These are phyloP conservation scores for Notodonta ziczac DNA, from an alignment of 2,888 invertebrate genomes.

Conservation along the genomic window DNA sequence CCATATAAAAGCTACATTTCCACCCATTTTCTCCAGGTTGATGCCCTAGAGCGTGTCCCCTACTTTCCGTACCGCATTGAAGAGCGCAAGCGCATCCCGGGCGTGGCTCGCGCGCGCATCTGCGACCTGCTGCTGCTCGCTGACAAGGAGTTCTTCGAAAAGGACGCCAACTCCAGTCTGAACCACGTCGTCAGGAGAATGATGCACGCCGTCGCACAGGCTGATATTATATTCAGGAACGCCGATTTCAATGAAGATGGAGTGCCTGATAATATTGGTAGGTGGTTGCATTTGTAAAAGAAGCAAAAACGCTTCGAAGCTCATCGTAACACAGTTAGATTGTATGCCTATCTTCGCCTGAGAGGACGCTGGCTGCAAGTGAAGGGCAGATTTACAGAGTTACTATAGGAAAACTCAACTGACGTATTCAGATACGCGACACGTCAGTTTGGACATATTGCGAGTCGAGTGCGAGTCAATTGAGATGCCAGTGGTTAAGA, in stretches of 20 bases:
- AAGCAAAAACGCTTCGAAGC: no score
- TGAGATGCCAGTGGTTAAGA: no score
- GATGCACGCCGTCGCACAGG: constrained; percentile 79
- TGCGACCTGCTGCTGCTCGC: constrained; percentile 79
- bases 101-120: constrained; percentile 63
- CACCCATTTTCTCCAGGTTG: constrained; percentile 19
- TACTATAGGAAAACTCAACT: no score
- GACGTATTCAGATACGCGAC: no score
- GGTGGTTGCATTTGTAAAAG: constrained; percentile 6
- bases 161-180: constrained; percentile 73
- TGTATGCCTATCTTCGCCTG: no score
- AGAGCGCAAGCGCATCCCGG: constrained; percentile 45
- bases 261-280: constrained; percentile 80
- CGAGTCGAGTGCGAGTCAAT: no score
- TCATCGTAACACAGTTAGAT: no score
- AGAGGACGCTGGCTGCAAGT: no score
- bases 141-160: constrained; percentile 75
- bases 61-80: constrained; percentile 63
- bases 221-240: constrained; percentile 81
- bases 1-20: neutral
- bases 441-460: no score
- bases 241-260: constrained; percentile 83
- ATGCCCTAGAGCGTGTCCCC: constrained; percentile 35
- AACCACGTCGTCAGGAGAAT: constrained; percentile 72
- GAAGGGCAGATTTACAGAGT: no score